Conservation (phyloP, 2,113 vertebrate species). For the Dasyurus viverrinus region DNA sequence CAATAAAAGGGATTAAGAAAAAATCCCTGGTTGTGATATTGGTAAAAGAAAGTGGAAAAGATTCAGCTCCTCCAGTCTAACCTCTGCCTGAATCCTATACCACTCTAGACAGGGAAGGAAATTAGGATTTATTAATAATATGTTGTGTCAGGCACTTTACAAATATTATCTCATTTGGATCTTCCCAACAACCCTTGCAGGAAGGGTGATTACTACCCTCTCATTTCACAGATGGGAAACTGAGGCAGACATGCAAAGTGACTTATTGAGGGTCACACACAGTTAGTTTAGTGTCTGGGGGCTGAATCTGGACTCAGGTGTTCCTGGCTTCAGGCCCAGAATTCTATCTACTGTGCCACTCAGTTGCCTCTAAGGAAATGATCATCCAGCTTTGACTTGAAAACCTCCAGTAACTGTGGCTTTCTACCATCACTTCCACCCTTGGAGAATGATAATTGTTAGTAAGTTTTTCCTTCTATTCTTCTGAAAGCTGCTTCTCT, state of each 20-base stretch:
- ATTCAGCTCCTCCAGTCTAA: background rate
- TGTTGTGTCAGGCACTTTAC: background rate
- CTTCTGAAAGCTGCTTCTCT: background rate
- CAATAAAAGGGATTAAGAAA: background rate
- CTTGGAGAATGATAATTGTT: background rate
- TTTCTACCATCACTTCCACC: background rate
- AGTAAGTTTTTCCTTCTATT: background rate
- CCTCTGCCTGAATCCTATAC: background rate
- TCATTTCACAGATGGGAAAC: background rate
- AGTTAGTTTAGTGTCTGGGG: background rate
- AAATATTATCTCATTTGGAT: background rate
- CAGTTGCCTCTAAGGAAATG: background rate
- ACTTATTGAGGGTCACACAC: background rate
- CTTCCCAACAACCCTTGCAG: background rate
- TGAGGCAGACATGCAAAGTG: background rate
- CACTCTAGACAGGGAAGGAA: background rate
- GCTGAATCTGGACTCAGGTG: background rate
- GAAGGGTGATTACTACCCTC: background rate
- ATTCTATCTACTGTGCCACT: background rate
- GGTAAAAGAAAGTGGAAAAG: background rate
- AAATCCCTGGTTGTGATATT: background rate
- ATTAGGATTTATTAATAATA: background rate
- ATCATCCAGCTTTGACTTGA: background rate
- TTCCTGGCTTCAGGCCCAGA: background rate
- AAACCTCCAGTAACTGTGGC: background rate